Percentiles rank a stretch among this genome's conserved stretches.
Conservation (phyloP, 2,113 vertebrate genomes). For the Percina caprodes region DNA sequence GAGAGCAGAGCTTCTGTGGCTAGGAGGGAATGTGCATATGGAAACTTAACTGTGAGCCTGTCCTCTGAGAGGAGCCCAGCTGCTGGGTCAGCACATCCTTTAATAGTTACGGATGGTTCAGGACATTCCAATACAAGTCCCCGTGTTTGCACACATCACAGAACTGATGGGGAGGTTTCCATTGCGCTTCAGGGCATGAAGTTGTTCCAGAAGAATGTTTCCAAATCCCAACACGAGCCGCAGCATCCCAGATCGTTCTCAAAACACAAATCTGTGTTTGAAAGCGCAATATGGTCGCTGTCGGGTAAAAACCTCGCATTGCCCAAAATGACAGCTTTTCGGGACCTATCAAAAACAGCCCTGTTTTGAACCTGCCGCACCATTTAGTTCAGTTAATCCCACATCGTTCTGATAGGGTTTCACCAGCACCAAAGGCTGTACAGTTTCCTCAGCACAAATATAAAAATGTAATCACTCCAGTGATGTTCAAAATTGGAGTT, state of each 20-base stretch:
- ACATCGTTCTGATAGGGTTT: conserved; percentile 20
- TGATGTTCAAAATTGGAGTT: conserved; percentile 28
- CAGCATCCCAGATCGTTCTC: conserved; percentile 37
- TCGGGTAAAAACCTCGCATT: conserved; percentile 40
- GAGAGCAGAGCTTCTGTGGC: conserved; percentile 29
- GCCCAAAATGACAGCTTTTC: conserved; percentile 36
- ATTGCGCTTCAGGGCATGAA: conserved; percentile 17
- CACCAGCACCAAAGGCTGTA: not conserved
- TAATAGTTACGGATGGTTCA: conserved; percentile 67
- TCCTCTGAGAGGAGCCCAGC: conserved; percentile 65
- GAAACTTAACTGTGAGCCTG: conserved; percentile 51
- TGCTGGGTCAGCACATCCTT: conserved; percentile 76
- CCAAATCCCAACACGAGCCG: conserved; percentile 44
- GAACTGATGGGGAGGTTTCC: conserved; percentile 23
- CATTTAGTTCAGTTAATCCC: conserved; percentile 1
- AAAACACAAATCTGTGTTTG: conserved; percentile 27
- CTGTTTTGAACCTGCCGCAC: conserved; percentile 26
- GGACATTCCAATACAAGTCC: conserved; percentile 46
- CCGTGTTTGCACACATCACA: conserved; percentile 38
- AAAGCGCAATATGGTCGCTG: conserved; percentile 17
- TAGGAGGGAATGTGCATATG: conserved; percentile 25
- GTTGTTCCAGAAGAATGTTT: conserved; percentile 24
- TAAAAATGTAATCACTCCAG: conserved; percentile 24
- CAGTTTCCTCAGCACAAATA: not conserved
- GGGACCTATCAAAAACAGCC: conserved; percentile 22